Evolutionary conservation across 2,113 vertebrate species (phyloP).

Genomic region (Cercocebus atys): DNA sequence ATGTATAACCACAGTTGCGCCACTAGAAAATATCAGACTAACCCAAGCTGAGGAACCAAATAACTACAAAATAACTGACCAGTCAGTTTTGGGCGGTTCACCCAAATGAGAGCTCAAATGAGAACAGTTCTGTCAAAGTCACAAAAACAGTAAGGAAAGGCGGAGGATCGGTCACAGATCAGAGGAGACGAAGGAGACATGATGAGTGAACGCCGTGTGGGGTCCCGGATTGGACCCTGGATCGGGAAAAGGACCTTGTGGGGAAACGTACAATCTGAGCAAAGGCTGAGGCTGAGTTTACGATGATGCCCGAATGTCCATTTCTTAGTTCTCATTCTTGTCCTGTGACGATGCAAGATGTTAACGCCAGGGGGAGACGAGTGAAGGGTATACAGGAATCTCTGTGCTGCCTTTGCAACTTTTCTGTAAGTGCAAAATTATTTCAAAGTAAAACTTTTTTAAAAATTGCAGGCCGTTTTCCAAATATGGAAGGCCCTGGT

Average conservation of each 20-base stretch:
- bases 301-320: rapidly evolving
- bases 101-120: no score
- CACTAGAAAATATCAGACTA: background rate
- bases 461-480: background rate
- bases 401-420: background rate
- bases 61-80: rapidly evolving
- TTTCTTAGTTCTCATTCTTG: background rate
- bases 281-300: background rate
- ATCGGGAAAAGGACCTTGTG: rapidly evolving
- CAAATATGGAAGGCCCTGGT: background rate
- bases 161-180: rapidly evolving
- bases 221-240: rapidly evolving
- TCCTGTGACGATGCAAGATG: background rate
- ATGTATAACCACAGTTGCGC: background rate
- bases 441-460: background rate
- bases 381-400: rapidly evolving
- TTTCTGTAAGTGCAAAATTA: background rate
- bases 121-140: background rate
- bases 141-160: background rate
- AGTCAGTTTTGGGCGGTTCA: no score
- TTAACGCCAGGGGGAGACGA: rapidly evolving
- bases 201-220: rapidly evolving
- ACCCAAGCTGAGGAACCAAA: rapidly evolving
- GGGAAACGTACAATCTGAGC: rapidly evolving
- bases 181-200: rapidly evolving